These are phyloP conservation scores for Esox lucius DNA, from an alignment of 2,797 vertebrate genomes.

Conservation along the genomic window DNA sequence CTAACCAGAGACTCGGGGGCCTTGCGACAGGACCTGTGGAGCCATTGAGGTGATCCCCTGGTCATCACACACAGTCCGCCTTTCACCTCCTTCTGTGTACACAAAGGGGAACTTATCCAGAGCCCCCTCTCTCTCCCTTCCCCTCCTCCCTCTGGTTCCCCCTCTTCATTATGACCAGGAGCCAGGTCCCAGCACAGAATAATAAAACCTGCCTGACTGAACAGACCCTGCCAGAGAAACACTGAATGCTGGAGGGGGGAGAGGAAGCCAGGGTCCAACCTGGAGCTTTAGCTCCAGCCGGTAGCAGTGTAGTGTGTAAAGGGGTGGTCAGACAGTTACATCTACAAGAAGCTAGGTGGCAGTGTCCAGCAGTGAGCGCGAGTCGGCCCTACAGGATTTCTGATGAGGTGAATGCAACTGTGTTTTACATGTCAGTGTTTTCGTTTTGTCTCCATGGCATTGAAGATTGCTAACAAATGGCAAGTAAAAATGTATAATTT, in stretches of 20 bases:
- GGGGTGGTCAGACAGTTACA: slow-evolving; percentile 37
- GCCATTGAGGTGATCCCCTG: slow-evolving; percentile 80
- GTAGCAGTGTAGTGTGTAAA: slow-evolving; percentile 26
- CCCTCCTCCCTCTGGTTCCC: slow-evolving; percentile 5
- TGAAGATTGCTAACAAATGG: not conserved
- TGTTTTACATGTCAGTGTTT: not conserved
- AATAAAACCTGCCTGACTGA: slow-evolving; percentile 71
- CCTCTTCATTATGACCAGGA: slow-evolving; percentile 75
- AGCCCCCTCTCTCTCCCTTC: slow-evolving; percentile 55
- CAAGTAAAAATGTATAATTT: not conserved
- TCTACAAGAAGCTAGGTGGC: slow-evolving; percentile 29
- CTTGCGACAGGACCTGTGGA: slow-evolving; percentile 77
- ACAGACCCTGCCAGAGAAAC: slow-evolving; percentile 49
- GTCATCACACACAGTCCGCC: slow-evolving; percentile 82
- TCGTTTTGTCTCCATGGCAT: not conserved
- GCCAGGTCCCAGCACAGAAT: slow-evolving; percentile 70
- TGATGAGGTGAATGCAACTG: not conserved
- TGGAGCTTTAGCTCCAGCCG: slow-evolving; percentile 17
- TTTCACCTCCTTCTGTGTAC: slow-evolving; percentile 88
- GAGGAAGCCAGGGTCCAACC: slow-evolving; percentile 22
- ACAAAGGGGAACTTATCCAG: slow-evolving; percentile 91
- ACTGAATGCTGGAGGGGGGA: slow-evolving; percentile 25
- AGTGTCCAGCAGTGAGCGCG: slow-evolving; percentile 17
- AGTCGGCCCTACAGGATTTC: not conserved
- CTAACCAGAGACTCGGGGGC: slow-evolving; percentile 63